phyloP scores from a whole-genome alignment of 2,113 vertebrate species.

The Gallinago paraguaiae region DNA sequence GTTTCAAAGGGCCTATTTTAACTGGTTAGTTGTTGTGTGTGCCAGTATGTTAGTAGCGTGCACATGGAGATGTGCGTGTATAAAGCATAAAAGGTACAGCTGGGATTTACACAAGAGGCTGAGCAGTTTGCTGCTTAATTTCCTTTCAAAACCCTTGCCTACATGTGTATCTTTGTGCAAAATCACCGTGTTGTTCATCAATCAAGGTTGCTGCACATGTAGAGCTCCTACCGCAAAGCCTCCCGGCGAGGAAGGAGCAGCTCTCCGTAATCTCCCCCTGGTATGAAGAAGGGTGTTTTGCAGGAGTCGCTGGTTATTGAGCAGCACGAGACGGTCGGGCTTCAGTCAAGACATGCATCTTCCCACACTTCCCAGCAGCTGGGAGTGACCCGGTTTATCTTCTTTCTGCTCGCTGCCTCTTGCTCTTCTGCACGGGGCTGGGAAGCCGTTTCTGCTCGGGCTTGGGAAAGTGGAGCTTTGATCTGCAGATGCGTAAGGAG shows the following conservation, averaged over 20 bases:
- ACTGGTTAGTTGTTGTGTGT: background rate
- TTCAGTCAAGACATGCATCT: background rate
- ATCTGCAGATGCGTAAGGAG: slow-evolving; percentile 30
- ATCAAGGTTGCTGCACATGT: accelerated
- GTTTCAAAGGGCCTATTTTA: background rate
- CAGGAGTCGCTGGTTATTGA: background rate
- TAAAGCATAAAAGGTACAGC: background rate
- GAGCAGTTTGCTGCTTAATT: background rate
- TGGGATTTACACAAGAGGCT: background rate
- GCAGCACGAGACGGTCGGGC: background rate
- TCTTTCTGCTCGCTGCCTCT: background rate
- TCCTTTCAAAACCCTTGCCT: background rate
- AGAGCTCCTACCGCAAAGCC: background rate
- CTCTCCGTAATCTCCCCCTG: accelerated
- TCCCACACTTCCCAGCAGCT: slow-evolving; percentile 29
- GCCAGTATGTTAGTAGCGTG: accelerated
- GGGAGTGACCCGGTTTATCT: background rate
- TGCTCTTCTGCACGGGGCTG: background rate
- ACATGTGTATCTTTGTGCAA: background rate
- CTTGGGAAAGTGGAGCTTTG: background rate
- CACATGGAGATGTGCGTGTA: accelerated
- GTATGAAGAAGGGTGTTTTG: background rate
- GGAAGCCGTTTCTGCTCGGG: background rate
- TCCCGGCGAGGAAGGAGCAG: background rate
- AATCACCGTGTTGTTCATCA: background rate